Conservation (phyloP, 2,797 vertebrate species). For the Sebastes ruberrimus region DNA sequence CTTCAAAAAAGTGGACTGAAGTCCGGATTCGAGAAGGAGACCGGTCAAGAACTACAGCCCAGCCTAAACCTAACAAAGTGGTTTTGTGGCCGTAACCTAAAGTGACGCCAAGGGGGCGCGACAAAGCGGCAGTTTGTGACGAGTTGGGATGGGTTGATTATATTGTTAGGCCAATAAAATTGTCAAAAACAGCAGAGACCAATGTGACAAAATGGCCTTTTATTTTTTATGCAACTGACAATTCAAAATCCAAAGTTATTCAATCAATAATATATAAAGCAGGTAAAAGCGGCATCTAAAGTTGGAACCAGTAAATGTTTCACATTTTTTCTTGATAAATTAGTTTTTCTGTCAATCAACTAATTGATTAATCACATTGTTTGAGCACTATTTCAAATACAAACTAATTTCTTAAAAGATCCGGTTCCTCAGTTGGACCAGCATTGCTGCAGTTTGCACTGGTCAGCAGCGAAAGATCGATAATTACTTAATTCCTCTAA, state of each 20-base stretch:
- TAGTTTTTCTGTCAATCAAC: background rate
- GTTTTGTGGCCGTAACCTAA: too few species aligned
- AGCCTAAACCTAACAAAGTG: too few species aligned
- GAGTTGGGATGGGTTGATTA: too few species aligned
- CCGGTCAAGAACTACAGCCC: too few species aligned
- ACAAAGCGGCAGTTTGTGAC: too few species aligned
- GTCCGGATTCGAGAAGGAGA: too few species aligned
- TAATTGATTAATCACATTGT: background rate
- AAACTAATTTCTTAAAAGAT: background rate
- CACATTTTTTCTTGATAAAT: background rate
- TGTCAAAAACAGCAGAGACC: background rate
- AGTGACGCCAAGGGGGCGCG: too few species aligned
- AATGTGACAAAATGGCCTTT: too few species aligned
- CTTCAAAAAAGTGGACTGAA: too few species aligned
- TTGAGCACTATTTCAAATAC: background rate
- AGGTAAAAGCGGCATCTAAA: background rate
- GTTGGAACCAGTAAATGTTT: background rate
- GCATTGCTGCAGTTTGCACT: background rate
- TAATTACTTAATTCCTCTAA: background rate
- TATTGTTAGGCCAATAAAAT: background rate
- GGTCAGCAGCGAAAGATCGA: background rate
- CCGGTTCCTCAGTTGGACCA: background rate
- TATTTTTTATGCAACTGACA: background rate
- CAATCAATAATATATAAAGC: background rate
- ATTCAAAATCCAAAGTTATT: background rate